Evolutionary conservation across 2,113 vertebrate species (phyloP).

Genomic region (Cercopithecus mona): DNA sequence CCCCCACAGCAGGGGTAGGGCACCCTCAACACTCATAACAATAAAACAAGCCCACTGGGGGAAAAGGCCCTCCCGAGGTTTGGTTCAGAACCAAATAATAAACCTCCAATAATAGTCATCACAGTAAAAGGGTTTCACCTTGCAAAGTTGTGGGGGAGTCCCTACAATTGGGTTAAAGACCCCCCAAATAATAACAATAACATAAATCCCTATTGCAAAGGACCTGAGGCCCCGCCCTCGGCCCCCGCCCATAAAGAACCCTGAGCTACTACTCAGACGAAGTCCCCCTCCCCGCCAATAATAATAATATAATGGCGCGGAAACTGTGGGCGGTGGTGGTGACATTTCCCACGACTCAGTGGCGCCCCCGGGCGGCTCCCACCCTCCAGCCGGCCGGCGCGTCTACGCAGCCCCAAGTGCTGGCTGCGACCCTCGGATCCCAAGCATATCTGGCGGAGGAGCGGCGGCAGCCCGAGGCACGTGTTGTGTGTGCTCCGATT

Average conservation of each 20-base stretch:
- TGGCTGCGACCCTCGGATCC: not conserved
- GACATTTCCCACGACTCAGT: slow-evolving; percentile 61
- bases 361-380: slow-evolving; percentile 64
- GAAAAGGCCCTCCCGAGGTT: not conserved
- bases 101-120: not conserved
- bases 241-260: not conserved
- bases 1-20: not conserved
- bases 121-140: not conserved
- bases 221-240: not conserved
- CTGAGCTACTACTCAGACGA: not conserved
- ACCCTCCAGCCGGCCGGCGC: not conserved
- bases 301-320: not conserved
- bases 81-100: not conserved
- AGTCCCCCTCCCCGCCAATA: not conserved
- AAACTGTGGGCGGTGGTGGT: not conserved
- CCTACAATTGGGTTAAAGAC: not conserved
- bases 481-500: slow-evolving; percentile 65
- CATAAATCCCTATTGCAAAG: not conserved
- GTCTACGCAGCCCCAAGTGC: not conserved
- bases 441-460: not conserved
- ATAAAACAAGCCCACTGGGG: not conserved
- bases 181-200: not conserved
- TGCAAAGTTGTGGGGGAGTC: slow-evolving; percentile 25
- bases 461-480: slow-evolving; percentile 49
- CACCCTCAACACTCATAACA: not conserved